Evolutionary conservation across 1,140 invertebrate species (phyloP).

Genomic region (Grapholita molesta): DNA sequence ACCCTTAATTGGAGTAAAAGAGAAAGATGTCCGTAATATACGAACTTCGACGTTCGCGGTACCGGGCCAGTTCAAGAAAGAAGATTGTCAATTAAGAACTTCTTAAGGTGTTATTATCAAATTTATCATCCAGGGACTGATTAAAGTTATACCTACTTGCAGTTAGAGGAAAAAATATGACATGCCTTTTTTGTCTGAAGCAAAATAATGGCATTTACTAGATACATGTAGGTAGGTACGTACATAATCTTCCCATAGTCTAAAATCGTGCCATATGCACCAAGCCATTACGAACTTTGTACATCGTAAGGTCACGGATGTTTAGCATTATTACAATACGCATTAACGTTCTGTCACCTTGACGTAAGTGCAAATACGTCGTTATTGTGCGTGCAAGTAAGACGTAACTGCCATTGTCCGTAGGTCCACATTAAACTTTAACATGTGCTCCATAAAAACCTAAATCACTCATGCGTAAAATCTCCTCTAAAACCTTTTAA

Average conservation of each 20-base stretch:
- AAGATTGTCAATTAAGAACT: too few relatives aligned
- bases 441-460: slow-evolving; percentile 27
- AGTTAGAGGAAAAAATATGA: too few relatives aligned
- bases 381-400: slow-evolving; percentile 34
- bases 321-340: slow-evolving; percentile 72
- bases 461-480: slow-evolving; percentile 33
- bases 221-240: neutral
- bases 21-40: too few relatives aligned
- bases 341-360: slow-evolving; percentile 75
- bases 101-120: too few relatives aligned
- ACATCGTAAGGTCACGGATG: slow-evolving; percentile 70
- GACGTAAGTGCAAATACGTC: slow-evolving; percentile 68
- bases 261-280: slow-evolving; percentile 48
- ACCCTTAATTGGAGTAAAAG: too few relatives aligned
- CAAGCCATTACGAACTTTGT: slow-evolving; percentile 64
- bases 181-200: too few relatives aligned
- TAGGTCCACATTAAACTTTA: slow-evolving; percentile 35
- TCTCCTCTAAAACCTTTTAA: slow-evolving; percentile 25
- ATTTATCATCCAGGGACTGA: too few relatives aligned
- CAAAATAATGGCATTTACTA: too few relatives aligned
- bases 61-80: too few relatives aligned
- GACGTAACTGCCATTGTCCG: slow-evolving; percentile 25
- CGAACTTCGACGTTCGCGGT: too few relatives aligned
- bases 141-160: too few relatives aligned
- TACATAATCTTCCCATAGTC: neutral